These are phyloP conservation scores for Hypena proboscidalis DNA, from an alignment of 2,888 invertebrate species.

Conservation along the genomic window DNA sequence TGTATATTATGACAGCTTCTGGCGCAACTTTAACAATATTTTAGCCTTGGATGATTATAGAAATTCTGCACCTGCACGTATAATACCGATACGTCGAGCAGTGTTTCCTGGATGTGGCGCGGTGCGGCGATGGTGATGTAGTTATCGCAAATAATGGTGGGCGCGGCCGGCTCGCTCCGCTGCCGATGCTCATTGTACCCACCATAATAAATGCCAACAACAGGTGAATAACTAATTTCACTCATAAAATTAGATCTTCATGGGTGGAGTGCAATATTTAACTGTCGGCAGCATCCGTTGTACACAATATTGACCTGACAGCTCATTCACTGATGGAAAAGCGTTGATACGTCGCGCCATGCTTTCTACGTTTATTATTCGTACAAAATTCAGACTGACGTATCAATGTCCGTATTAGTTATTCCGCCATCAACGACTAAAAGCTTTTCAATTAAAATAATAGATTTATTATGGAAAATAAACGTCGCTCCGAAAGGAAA, in stretches of 20 bases:
- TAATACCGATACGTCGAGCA: conserved; percentile 5
- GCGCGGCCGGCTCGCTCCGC: conserved; percentile 71
- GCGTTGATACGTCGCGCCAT: conserved; percentile 16
- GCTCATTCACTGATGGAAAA: conserved; percentile 53
- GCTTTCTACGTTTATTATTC: conserved; percentile 20
- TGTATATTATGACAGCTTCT: no score
- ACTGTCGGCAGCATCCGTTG: conserved; percentile 73
- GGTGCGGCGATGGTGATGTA: conserved; percentile 56
- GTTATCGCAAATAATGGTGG: conserved; percentile 73
- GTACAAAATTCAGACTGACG: conserved; percentile 9
- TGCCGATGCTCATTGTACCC: conserved; percentile 75
- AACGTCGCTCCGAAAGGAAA: conserved; percentile 44
- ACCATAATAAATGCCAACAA: conserved; percentile 83
- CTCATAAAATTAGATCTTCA: conserved; percentile 82
- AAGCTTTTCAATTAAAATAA: conserved; percentile 44
- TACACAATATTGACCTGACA: conserved; percentile 64
- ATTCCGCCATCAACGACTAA: conserved; percentile 23
- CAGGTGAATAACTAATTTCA: conserved; percentile 85
- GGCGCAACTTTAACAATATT: no score
- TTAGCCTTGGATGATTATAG: no score
- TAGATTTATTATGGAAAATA: conserved; percentile 49
- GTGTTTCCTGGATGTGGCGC: conserved; percentile 15
- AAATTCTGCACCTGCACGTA: no score
- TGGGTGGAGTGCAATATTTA: conserved; percentile 83
- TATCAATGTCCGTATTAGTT: conserved; percentile 13